Conservation (phyloP, 2,888 invertebrate species). For the Candidula unifasciata region DNA sequence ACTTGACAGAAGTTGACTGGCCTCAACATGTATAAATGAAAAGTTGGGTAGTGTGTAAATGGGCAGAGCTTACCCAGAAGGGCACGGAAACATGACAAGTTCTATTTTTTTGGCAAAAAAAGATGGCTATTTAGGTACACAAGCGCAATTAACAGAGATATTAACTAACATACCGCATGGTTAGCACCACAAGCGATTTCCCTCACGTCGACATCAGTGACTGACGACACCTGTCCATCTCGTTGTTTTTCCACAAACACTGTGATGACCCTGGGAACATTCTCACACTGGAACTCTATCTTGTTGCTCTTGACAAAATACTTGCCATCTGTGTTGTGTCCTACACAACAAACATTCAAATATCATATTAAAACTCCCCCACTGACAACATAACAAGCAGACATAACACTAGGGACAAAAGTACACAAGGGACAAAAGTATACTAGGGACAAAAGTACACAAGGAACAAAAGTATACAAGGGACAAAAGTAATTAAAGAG, state of each 20-base stretch:
- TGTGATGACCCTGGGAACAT: slow-evolving; percentile 89
- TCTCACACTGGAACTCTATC: slow-evolving; percentile 90
- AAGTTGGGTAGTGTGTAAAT: too few species aligned
- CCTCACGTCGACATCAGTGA: slow-evolving; percentile 89
- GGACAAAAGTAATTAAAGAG: too few species aligned
- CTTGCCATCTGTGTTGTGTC: slow-evolving; percentile 96
- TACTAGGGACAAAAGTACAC: too few species aligned
- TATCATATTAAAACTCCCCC: neutral
- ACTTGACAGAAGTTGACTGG: too few species aligned
- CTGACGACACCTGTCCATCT: slow-evolving; percentile 89
- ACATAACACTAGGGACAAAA: too few species aligned
- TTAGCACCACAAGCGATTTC: slow-evolving; percentile 94
- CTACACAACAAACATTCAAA: slow-evolving; percentile 72
- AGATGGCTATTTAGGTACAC: too few species aligned
- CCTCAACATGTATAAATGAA: too few species aligned
- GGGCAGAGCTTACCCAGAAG: too few species aligned
- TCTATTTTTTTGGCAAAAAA: too few species aligned
- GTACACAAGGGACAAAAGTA: too few species aligned
- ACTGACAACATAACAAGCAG: neutral
- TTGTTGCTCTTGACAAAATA: slow-evolving; percentile 94
- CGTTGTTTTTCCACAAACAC: slow-evolving; percentile 91
- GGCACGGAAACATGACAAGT: too few species aligned
- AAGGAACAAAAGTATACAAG: too few species aligned
- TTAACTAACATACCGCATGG: slow-evolving; percentile 84
- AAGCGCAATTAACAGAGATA: neutral